Evolutionary conservation across 2,113 vertebrate genomes (phyloP).

Genomic region (Malurus alboscapulatus): DNA sequence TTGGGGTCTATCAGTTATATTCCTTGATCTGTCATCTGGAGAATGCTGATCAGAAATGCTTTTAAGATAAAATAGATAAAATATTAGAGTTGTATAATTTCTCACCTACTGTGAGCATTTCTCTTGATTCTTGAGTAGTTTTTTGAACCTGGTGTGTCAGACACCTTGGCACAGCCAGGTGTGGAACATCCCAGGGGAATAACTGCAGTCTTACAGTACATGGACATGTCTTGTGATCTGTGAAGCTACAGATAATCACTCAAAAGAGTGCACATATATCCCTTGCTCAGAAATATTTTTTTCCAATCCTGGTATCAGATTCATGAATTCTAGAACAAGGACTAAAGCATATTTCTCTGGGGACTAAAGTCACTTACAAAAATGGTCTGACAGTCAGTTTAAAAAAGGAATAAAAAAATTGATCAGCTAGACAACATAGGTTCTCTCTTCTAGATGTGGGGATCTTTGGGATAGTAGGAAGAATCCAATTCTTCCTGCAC

Average conservation of each 20-base stretch:
- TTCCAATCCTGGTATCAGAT: not conserved
- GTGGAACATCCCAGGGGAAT: not conserved
- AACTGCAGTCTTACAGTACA: not conserved
- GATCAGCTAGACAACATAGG: not conserved
- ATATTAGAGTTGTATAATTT: not conserved
- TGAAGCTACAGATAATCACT: not conserved
- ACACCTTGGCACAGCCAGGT: not conserved
- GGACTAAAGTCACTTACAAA: not conserved
- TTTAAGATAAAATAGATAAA: not conserved
- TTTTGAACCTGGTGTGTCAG: not conserved
- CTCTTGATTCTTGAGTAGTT: fast-evolving
- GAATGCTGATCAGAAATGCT: not conserved
- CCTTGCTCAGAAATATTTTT: not conserved
- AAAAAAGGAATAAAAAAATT: not conserved
- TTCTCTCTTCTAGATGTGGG: not conserved
- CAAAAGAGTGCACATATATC: not conserved
- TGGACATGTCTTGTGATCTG: not conserved
- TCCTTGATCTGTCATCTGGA: not conserved
- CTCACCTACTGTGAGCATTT: not conserved
- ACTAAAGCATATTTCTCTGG: not conserved
- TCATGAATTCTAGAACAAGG: not conserved
- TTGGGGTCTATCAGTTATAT: not conserved
- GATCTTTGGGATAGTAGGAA: not conserved
- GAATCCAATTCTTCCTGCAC: not conserved
- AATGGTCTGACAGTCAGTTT: not conserved